phyloP scores from a whole-genome alignment of 2,888 invertebrate genomes.

The Patella pellucida region DNA sequence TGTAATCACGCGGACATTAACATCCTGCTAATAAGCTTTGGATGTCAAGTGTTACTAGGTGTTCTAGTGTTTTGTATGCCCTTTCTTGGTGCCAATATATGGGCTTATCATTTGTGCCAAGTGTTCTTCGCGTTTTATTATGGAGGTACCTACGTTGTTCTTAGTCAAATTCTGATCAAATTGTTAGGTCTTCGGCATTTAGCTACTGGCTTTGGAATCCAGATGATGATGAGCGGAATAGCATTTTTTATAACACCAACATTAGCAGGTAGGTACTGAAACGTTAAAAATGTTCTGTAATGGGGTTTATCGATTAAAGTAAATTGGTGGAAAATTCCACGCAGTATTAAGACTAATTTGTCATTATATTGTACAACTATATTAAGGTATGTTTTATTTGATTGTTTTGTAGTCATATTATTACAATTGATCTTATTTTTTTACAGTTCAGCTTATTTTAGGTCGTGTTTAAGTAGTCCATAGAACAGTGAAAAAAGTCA shows the following conservation, averaged over 20 bases:
- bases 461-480: too few relatives aligned
- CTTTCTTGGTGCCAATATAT: background rate
- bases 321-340: too few relatives aligned
- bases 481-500: too few relatives aligned
- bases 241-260: conserved; percentile 1
- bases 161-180: background rate
- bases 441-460: too few relatives aligned
- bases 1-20: background rate
- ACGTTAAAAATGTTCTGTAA: too few relatives aligned
- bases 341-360: too few relatives aligned
- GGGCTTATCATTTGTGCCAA: background rate
- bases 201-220: background rate
- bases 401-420: too few relatives aligned
- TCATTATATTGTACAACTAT: too few relatives aligned
- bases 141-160: background rate
- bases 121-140: background rate
- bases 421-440: too few relatives aligned
- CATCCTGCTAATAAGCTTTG: background rate
- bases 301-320: too few relatives aligned
- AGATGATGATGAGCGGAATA: background rate
- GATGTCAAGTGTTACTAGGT: background rate
- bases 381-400: too few relatives aligned
- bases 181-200: background rate
- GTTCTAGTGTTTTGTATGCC: background rate
- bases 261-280: background rate